A percentile compares a stretch with the other conserved stretches of the same genome.
Conservation (phyloP, 2,797 vertebrate genomes). For the Anguilla marmorata region DNA sequence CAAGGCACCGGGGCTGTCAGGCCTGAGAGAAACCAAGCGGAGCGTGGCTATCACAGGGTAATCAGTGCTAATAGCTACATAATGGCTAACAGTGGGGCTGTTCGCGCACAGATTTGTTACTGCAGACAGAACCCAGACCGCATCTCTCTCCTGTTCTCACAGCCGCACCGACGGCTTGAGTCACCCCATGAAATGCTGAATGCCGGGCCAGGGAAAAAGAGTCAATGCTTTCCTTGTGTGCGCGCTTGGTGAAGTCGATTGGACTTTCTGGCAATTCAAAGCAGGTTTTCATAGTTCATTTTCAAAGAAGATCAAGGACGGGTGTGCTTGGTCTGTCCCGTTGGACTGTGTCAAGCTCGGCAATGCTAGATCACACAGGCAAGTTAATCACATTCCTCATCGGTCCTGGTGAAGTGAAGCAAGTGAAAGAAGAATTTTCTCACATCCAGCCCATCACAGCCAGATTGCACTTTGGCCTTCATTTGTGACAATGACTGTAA, state of each 20-base stretch:
- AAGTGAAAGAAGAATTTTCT: neutral
- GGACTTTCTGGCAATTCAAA: neutral
- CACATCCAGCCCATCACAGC: neutral
- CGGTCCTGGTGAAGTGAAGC: neutral
- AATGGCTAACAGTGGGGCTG: slow-evolving; percentile 75
- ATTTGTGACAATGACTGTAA: neutral
- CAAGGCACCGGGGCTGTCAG: slow-evolving; percentile 79
- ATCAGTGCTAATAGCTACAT: slow-evolving; percentile 83
- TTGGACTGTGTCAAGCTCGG: neutral
- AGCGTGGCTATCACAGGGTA: slow-evolving; percentile 75
- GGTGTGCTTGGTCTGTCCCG: neutral
- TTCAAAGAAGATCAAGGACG: neutral
- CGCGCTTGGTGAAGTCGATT: neutral
- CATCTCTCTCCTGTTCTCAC: slow-evolving; percentile 51
- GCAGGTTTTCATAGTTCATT: neutral
- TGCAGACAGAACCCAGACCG: slow-evolving; percentile 69
- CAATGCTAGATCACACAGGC: neutral
- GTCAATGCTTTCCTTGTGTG: neutral
- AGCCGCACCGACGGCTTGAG: neutral
- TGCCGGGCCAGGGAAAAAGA: neutral
- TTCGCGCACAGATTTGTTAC: slow-evolving; percentile 75
- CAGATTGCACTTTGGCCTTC: neutral
- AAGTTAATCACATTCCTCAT: neutral
- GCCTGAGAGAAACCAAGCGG: slow-evolving; percentile 80
- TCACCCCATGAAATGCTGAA: neutral